Evolutionary conservation across 2,888 invertebrate species (phyloP).

Genomic region (Elysia crispata): DNA sequence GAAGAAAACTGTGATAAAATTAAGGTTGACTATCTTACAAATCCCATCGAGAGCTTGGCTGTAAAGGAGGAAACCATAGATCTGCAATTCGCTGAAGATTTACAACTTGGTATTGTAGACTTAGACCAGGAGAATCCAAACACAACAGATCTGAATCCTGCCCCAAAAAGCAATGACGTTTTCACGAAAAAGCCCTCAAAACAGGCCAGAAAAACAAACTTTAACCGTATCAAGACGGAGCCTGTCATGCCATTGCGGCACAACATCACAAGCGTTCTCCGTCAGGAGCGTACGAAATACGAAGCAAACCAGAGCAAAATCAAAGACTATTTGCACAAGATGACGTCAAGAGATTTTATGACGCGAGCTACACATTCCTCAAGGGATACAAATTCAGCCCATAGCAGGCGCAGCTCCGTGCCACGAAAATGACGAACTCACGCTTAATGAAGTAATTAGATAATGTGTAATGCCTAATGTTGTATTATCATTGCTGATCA

Average conservation of each 20-base stretch:
- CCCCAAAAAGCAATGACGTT: not conserved
- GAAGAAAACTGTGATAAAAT: not conserved
- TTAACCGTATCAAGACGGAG: constrained; percentile 28
- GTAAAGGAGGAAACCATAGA: not conserved
- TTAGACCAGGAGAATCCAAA: not conserved
- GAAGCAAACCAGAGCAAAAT: constrained; percentile 29
- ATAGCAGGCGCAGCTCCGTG: not conserved
- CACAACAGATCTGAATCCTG: not conserved
- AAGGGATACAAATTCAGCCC: not conserved
- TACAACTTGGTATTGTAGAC: constrained; percentile 12
- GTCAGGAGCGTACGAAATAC: constrained; percentile 32
- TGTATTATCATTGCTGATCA: no score
- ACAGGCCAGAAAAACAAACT: constrained; percentile 2
- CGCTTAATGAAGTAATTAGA: no score
- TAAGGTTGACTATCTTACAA: not conserved
- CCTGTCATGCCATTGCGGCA: constrained; percentile 17
- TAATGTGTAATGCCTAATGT: no score
- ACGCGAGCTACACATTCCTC: not conserved
- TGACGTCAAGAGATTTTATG: constrained; percentile 9
- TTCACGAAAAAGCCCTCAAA: not conserved
- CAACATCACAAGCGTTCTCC: constrained; percentile 38
- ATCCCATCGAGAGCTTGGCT: not conserved
- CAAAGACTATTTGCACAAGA: constrained; percentile 29
- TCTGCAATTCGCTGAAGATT: not conserved
- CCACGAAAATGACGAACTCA: no score